These are phyloP conservation scores for Nematopogon swammerdamellus DNA, from an alignment of 2,888 invertebrate genomes.

Conservation along the genomic window DNA sequence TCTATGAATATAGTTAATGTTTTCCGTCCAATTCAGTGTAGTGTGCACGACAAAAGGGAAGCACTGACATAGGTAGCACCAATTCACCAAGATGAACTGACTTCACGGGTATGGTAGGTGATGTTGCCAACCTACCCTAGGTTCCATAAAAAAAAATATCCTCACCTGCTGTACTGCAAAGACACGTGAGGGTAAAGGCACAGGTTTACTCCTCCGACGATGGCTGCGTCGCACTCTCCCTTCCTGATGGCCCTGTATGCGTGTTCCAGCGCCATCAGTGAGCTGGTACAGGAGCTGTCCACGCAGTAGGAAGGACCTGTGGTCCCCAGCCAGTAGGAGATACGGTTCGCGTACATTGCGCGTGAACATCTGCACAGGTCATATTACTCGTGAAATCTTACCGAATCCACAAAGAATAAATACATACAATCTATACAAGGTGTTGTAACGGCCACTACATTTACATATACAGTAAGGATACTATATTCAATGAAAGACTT, in stretches of 20 bases:
- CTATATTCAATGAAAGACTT: too few relatives aligned
- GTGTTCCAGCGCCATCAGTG: constrained; percentile 5
- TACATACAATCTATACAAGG: not conserved
- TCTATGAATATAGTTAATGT: too few relatives aligned
- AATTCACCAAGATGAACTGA: too few relatives aligned
- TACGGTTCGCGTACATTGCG: constrained; percentile 9
- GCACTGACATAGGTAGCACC: too few relatives aligned
- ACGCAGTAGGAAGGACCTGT: constrained; percentile 7
- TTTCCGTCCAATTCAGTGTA: too few relatives aligned
- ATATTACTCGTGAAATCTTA: constrained; percentile 53
- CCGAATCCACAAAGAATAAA: not conserved
- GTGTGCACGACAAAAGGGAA: too few relatives aligned
- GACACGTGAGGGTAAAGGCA: constrained; percentile 38
- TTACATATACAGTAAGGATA: not conserved
- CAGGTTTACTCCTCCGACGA: constrained; percentile 51
- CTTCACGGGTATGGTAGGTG: too few relatives aligned
- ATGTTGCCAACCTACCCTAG: too few relatives aligned
- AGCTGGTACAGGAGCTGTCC: constrained; percentile 8
- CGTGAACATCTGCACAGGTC: constrained; percentile 22
- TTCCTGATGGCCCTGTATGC: constrained; percentile 6
- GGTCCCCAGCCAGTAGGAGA: constrained; percentile 45
- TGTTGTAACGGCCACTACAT: not conserved
- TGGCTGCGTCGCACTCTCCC: constrained; percentile 22
- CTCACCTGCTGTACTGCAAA: constrained; percentile 1
- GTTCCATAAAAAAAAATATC: too few relatives aligned